Percentiles rank a stretch among this genome's conserved stretches.
phyloP scores from a whole-genome alignment of 2,797 vertebrate species.

The Acipenser transmontanus region DNA sequence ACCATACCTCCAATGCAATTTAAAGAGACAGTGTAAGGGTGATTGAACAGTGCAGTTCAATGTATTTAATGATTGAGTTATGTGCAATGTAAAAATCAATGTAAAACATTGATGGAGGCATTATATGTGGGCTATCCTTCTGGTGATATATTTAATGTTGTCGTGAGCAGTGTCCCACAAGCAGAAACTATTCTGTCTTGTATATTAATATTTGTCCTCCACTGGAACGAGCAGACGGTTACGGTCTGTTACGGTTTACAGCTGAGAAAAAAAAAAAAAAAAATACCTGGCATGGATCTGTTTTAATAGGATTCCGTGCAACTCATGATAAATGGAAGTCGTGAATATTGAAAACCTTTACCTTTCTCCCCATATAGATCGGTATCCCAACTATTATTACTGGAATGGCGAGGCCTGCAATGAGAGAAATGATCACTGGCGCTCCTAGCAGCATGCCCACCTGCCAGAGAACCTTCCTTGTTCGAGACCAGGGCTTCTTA shows the following conservation, averaged over 20 bases:
- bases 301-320: too few relatives aligned
- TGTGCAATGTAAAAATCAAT: background rate
- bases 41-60: too few relatives aligned
- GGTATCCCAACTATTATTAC: slow-evolving; percentile 81
- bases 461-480: slow-evolving; percentile 79
- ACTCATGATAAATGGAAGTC: too few relatives aligned
- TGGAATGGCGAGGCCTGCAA: slow-evolving; percentile 77
- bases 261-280: too few relatives aligned
- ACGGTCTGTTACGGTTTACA: too few relatives aligned
- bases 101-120: background rate
- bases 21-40: too few relatives aligned
- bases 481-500: slow-evolving; percentile 82
- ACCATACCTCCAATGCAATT: too few relatives aligned
- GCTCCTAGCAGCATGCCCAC: slow-evolving; percentile 83
- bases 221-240: too few relatives aligned
- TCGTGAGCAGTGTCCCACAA: background rate
- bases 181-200: too few relatives aligned
- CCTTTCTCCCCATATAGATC: slow-evolving; percentile 84
- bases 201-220: too few relatives aligned
- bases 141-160: background rate
- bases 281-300: too few relatives aligned
- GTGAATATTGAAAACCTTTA: slow-evolving; percentile 31
- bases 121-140: background rate
- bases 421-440: slow-evolving; percentile 77
- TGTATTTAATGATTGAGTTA: too few relatives aligned